These are phyloP conservation scores for Polydrusus cervinus DNA, from an alignment of 2,888 invertebrate species.

Conservation along the genomic window DNA sequence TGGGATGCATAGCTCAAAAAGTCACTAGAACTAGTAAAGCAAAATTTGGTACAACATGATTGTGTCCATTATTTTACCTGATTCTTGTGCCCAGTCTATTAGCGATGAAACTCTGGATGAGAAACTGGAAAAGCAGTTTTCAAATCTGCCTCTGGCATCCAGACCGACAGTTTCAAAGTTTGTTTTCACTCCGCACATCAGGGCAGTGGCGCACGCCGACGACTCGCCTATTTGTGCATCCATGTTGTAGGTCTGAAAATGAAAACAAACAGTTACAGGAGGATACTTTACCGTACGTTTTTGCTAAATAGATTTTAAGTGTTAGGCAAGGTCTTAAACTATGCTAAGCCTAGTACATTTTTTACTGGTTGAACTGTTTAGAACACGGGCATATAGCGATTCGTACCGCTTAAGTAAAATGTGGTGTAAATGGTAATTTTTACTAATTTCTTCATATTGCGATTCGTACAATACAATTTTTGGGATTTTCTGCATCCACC, in stretches of 20 bases:
- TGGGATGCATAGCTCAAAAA: too few species aligned
- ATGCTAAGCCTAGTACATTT: neutral
- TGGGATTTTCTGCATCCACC: too few species aligned
- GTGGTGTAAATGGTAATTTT: too few species aligned
- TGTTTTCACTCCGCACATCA: conserved; percentile 80
- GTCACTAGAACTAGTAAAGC: too few species aligned
- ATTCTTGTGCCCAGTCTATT: conserved; percentile 77
- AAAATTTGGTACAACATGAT: too few species aligned
- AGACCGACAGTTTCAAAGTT: conserved; percentile 78
- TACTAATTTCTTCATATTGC: too few species aligned
- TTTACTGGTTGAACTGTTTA: neutral
- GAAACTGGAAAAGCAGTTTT: conserved; percentile 75
- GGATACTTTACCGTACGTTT: neutral
- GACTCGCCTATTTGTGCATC: conserved; percentile 81
- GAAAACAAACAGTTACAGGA: conserved; percentile 40
- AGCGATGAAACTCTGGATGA: conserved; percentile 75
- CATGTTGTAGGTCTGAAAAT: conserved; percentile 78
- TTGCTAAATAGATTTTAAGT: neutral
- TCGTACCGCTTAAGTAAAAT: too few species aligned
- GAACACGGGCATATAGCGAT: too few species aligned
- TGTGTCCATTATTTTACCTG: conserved; percentile 69
- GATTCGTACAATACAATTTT: too few species aligned
- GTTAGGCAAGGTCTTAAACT: neutral
- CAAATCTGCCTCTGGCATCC: conserved; percentile 75
- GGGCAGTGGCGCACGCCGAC: conserved; percentile 80